Evolutionary conservation across 1,140 invertebrate genomes (phyloP), one percentile per base, ranked within the genome.

Genomic region (Oryzaephilus surinamensis): DNA sequence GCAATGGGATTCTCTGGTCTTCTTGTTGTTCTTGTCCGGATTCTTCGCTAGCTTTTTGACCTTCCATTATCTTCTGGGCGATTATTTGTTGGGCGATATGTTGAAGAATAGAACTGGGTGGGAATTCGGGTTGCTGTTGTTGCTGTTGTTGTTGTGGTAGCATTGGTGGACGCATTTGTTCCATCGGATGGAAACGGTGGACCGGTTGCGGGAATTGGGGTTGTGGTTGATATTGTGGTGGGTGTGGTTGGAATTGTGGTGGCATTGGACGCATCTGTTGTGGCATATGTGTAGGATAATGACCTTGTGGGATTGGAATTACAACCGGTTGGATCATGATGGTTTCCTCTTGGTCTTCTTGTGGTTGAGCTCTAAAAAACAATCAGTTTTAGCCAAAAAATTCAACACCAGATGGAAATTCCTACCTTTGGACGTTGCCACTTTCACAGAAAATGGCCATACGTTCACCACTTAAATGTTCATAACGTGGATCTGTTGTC

Each of bases 391-490:
- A 27, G 7, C 21, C 6, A 24, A 26, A 26, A 14, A 14, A 4
- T 37, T 17, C 4, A 17, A 4, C 2, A 3, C 1, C 4, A 2
- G 8, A 39, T 18, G n/a, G 6, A 10, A 28, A 38, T 19, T 15
- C 27, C 48, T 61, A 70, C 75, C 73, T 72, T 51, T 74, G 71
- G 12, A 74, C 70, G 37, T 77, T 73, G 36, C 78, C 84, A 51
- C 81, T 84, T 59, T 88, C 83, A 54, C 87, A 91, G 50, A 84
- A 77, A 55, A 91, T 87, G 6, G 82, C 79, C 64, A 91, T 81
- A 21, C 83, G 75, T 62, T 91, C 87, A 17, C 85, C 84, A 43
- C 76, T 81, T 34, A 88, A 69, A 47, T 77, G 74, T 50, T 81
- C 74, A 42, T 74, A 73, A 50, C 74, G 66, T 7, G 80, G 79